Conservation (phyloP, 1,140 invertebrate species). For the Bactericera cockerelli region DNA sequence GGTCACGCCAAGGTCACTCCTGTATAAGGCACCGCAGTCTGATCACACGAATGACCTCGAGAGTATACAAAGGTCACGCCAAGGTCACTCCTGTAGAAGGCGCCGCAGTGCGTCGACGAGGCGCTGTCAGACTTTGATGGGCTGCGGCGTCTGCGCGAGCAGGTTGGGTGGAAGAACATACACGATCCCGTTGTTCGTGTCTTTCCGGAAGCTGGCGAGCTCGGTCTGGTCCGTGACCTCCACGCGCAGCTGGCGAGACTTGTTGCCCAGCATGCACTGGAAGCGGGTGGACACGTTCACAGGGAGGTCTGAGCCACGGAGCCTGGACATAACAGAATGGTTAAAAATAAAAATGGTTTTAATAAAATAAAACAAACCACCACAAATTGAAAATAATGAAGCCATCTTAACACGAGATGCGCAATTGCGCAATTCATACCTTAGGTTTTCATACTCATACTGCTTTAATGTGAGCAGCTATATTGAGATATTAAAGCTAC, state of each 20-base stretch:
- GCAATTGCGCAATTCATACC: no score
- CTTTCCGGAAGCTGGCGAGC: constrained; percentile 43
- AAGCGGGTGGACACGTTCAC: constrained; percentile 45
- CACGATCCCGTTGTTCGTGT: constrained; percentile 33
- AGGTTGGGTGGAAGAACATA: constrained; percentile 36
- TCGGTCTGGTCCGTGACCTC: constrained; percentile 40
- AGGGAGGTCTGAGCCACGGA: constrained; percentile 40
- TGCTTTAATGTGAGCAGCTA: no score
- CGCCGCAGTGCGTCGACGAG: no score
- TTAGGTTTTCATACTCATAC: no score
- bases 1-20: no score
- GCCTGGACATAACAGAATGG: constrained; percentile 35
- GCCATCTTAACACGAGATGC: no score
- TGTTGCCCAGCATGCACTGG: constrained; percentile 57
- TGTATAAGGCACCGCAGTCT: no score
- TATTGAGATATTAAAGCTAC: background rate
- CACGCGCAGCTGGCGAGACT: constrained; percentile 42
- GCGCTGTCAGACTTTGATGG: background rate
- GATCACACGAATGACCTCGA: no score
- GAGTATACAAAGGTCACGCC: no score
- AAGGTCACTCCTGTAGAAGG: no score
- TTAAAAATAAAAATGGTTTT: no score
- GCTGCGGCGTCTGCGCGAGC: constrained; percentile 1
- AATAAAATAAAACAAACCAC: constrained; percentile 16
- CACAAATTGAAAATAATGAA: no score